These are phyloP conservation scores for Hiodon tergisus DNA, from an alignment of 2,113 vertebrate species.

Conservation along the genomic window DNA sequence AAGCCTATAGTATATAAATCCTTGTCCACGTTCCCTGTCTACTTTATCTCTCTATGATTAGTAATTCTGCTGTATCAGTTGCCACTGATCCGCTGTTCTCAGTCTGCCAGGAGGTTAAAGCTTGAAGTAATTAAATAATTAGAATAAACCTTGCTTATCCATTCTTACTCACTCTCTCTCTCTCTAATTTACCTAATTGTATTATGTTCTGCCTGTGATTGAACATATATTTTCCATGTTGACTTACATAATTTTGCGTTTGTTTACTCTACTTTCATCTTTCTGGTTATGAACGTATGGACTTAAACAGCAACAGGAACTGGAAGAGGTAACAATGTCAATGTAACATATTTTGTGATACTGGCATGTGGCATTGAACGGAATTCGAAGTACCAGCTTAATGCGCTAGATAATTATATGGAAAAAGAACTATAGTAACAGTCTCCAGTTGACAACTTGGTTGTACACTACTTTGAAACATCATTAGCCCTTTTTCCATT, in stretches of 20 bases:
- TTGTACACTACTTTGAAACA: no score
- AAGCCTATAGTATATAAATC: not conserved
- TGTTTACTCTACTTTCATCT: not conserved
- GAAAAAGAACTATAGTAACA: no score
- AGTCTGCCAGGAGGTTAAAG: constrained; percentile 40
- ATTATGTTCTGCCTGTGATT: not conserved
- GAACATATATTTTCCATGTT: not conserved
- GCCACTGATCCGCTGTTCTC: constrained; percentile 49
- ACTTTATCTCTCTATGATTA: constrained; percentile 43
- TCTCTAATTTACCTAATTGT: constrained; percentile 6
- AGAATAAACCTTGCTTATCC: constrained; percentile 28
- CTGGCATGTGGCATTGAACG: not conserved
- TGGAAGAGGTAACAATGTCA: constrained; percentile 54
- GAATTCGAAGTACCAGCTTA: not conserved
- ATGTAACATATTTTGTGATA: constrained; percentile 3
- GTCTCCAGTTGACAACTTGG: no score
- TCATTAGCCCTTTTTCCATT: no score
- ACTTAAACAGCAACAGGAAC: constrained; percentile 47
- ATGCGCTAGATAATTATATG: not conserved
- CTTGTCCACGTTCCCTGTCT: constrained; percentile 5
- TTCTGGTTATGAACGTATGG: not conserved
- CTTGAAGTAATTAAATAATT: constrained; percentile 24
- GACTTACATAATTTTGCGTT: not conserved
- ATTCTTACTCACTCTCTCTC: constrained; percentile 12
- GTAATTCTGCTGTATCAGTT: constrained; percentile 55